Base-by-base conservation (phyloP, 2,113 vertebrate genomes). In the Rhadina sibilatrix region DNA sequence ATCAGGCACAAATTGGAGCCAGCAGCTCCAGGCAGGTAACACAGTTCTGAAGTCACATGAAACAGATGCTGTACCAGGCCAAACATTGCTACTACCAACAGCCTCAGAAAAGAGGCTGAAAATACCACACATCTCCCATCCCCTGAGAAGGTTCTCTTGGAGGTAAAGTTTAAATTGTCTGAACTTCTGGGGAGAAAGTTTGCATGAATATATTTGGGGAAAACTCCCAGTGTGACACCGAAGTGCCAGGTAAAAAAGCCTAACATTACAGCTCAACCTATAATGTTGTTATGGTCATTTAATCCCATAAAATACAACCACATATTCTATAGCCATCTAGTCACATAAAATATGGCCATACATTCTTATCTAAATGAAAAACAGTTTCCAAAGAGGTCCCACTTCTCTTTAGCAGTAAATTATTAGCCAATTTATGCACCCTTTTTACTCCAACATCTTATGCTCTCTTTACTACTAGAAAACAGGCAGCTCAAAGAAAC, bases 81-180 rank as follows among this genome's bases (percentile, higher is more conserved):
- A 75, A 92, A 56, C 3, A 37, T 9, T 3, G 1, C 42, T 54
- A 63, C 52, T 27, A 57, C 42, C 31, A 91, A 52, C 30, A 85
- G 76, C 25, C 33, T 91, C 71, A 78, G 90, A 90, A 90, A 90
- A 23, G 1, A 64, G 59, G 30, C 50, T 79, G 95, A 82, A 90
- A 96, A 94, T 83, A 82, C 18, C 23, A 37, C 60, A 81, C 66
- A 90, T 49, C 42, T 95, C 50, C 35, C 16, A 69, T 83, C 72
- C 70, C 84, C 33, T 24, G 88, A 87, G 88, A 76, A 53, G 23
- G 31, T 85, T 95, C 79, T 88, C 76, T 35, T 91, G 38, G 19
- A 95, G 46, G 59, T 46, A 77, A 95, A 88, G 74, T 92, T 87
- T 70, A 94, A 80, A 95, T 50, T 89, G 60, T 78, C 82, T 93